Percentiles rank a stretch among this genome's conserved stretches.
Conservation (phyloP, 2,797 vertebrate species). For the Pangasius djambal region DNA sequence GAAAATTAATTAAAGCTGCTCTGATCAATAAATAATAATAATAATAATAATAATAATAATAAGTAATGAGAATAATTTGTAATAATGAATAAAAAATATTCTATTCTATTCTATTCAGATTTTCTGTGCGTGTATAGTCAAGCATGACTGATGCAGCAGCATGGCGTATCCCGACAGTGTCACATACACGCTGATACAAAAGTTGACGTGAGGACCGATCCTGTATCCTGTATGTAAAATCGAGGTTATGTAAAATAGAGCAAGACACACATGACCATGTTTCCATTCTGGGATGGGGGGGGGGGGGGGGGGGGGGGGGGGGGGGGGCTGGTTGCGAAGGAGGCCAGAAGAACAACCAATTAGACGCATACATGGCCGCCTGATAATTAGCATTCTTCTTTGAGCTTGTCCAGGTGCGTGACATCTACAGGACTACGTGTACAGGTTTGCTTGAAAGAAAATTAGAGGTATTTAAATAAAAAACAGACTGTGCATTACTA, state of each 20-base stretch:
- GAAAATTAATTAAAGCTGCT: neutral
- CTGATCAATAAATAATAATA: no score
- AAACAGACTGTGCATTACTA: neutral
- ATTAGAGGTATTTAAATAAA: neutral
- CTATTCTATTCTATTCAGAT: neutral
- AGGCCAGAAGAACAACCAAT: neutral
- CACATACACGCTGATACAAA: constrained; percentile 6
- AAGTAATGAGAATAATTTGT: neutral
- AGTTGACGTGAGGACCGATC: constrained; percentile 31
- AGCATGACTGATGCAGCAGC: neutral
- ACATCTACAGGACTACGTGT: neutral
- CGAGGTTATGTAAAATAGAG: constrained; percentile 28
- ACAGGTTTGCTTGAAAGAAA: neutral
- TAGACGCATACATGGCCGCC: neutral
- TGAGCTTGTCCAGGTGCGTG: neutral
- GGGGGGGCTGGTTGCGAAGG: neutral
- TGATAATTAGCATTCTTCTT: neutral
- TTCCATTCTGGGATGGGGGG: constrained; percentile 19
- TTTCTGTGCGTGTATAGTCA: neutral
- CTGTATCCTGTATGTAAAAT: constrained; percentile 35
- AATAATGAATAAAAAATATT: no score
- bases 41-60: neutral
- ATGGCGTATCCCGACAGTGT: neutral
- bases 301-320: neutral
- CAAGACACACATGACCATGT: constrained; percentile 33